These are phyloP conservation scores for Phaedon cochleariae DNA, from an alignment of 2,888 invertebrate genomes.

Conservation along the genomic window DNA sequence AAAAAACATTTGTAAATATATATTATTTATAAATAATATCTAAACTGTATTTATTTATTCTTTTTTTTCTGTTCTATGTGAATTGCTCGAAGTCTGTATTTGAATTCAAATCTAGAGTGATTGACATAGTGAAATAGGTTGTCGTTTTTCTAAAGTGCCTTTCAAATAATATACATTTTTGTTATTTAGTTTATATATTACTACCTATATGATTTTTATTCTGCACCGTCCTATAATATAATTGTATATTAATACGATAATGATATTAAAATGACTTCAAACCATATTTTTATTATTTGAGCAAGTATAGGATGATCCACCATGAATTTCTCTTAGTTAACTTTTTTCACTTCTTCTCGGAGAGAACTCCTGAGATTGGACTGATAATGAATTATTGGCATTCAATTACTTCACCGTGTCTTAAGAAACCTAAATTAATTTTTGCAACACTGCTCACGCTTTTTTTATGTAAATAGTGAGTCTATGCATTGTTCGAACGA, in stretches of 20 bases:
- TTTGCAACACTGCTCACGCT: no score
- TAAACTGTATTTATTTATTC: conserved; percentile 30
- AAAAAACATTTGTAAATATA: conserved; percentile 26
- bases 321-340: no score
- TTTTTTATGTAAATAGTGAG: no score
- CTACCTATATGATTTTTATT: conserved; percentile 44
- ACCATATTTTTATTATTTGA: not conserved
- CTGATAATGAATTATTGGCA: no score
- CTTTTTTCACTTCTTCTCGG: no score
- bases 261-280: conserved; percentile 47
- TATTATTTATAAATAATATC: conserved; percentile 25
- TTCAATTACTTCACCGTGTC: no score
- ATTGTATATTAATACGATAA: conserved; percentile 44
- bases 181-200: conserved; percentile 40
- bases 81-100: conserved; percentile 14
- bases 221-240: conserved; percentile 48
- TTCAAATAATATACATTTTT: conserved; percentile 45
- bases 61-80: conserved; percentile 23
- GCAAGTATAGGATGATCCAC: no score
- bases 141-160: conserved; percentile 45
- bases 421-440: no score
- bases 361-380: no score
- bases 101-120: conserved; percentile 17
- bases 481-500: no score
- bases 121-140: conserved; percentile 25